Evolutionary conservation across 1,140 invertebrate genomes (phyloP).

Genomic region (Sinonovacula constricta): DNA sequence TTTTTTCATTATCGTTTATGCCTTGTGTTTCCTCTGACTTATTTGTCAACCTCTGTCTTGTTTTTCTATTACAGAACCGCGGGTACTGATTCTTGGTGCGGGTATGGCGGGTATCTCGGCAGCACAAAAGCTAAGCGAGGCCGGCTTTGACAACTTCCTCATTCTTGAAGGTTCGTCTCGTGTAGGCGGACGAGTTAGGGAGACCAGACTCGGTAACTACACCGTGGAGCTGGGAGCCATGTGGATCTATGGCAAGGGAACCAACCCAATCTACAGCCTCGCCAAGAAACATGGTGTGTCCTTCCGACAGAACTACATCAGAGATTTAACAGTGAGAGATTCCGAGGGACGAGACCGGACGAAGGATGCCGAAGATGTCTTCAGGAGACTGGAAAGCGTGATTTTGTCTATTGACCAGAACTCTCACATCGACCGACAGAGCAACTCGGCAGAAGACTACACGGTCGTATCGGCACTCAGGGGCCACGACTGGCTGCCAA

Average conservation of each 20-base stretch:
- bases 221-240: conserved; percentile 38
- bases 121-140: conserved; percentile 31
- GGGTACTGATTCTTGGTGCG: conserved; percentile 40
- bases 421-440: too few species aligned
- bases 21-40: too few species aligned
- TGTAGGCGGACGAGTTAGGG: conserved; percentile 20
- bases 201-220: background rate
- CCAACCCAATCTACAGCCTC: conserved; percentile 31
- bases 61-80: conserved; percentile 11
- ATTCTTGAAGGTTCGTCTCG: conserved; percentile 23
- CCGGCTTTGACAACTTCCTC: conserved; percentile 29
- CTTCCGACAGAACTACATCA: background rate
- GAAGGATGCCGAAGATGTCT: too few species aligned
- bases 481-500: conserved; percentile 20
- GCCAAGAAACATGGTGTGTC: conserved; percentile 13
- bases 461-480: conserved; percentile 18
- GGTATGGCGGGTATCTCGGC: conserved; percentile 43
- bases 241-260: conserved; percentile 42
- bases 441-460: conserved; percentile 27
- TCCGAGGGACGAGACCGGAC: conserved; percentile 22
- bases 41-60: background rate
- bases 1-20: too few species aligned
- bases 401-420: too few species aligned
- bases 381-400: too few species aligned
- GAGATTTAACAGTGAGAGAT: conserved; percentile 30